Base-by-base conservation (phyloP, 2,888 invertebrate genomes). In the Drosophila falleni region DNA sequence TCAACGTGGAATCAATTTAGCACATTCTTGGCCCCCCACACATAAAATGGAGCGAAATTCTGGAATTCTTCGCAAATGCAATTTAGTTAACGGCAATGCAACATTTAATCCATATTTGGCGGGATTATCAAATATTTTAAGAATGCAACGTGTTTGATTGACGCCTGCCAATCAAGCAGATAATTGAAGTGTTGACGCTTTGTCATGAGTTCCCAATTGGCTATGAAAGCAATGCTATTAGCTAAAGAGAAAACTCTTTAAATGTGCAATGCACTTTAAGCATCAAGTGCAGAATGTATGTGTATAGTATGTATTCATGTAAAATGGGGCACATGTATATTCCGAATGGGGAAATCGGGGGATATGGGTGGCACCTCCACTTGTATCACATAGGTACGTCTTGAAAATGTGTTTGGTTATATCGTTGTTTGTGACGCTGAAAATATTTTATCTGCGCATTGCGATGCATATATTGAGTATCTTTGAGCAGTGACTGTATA, bases 41-140 rank as follows among this genome's bases (percentile, higher is more conserved):
- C 51, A 56, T 29, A 53, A 71, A 72, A 42, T 76, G 68, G 68
- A 44, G 61, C 63, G 26, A 44, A 31, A 42, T 15, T 47, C 51
- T 62, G 16, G 49, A 61, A 71, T 75, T 69, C 64, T 59, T 49
- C n/a, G 49, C 55, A 53, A 53, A 66, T 60, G 66, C 74, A 79
- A 71, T 79, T 85, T 74, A 87, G 73, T 39, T 87, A 87, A 87
- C 88, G 88, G 87, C 65, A 64, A 63, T 60, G 54, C 73, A 62
- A 74, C 73, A 78, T 78, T 87, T 85, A 81, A 74, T 71, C 86
- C 86, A 76, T 85, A 85, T 85, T 83, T 87, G 85, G 87, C 51
- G 72, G 47, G 15, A 58, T 66, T 68, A 69, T 74, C 69, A 81
- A 81, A 79, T 73, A 73, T 71, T 74, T 62, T 26, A 37, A 47